Base-by-base conservation (phyloP, 2,113 vertebrate species). In the Chelonoidis abingdonii region DNA sequence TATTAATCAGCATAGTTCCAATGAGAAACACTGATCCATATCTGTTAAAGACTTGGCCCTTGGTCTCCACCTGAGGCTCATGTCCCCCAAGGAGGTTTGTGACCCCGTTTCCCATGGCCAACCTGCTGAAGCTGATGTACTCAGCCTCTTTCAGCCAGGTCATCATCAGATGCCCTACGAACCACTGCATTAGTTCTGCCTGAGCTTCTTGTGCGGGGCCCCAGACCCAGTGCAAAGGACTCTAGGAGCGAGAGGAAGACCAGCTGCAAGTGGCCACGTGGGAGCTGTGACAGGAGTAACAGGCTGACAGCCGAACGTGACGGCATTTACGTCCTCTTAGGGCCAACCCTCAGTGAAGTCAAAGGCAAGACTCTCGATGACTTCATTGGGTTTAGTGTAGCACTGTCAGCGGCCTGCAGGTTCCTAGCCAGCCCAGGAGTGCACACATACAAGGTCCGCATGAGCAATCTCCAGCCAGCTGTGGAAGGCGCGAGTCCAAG, bases 401-500 rank as follows among this genome's bases (percentile, higher is more conserved):
- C 50, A 29, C 3, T n/a, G 85, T 22, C 1, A 10, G 85, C 78
- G 84, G 72, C 62, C 85, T 44, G 47, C 49, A 57, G 47, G 82
- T 14, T 62, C 72, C n/a, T 83, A 50, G 38, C 75, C 2, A 4
- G 57, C 50, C 62, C 6, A 12, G 56, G 0, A 41, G 89, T 17
- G 44, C 75, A 88, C 56, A 44, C 59, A 75, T 76, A 89, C 78
- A 84, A 93, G 88, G 41, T 72, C 59, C n/a, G 79, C 82, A 16
- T 0, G 3, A 54, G 87, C 35, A 82, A 35, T 52, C 84, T 88
- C 89, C 56, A 31, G 47, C 56, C 87, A 47, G 88, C 47, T 91
- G n/a, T 14, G 0, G 83, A 96, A 97, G 96, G 97, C 95, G 97
- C 86, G 49, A 44, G 10, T 69, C 53, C 62, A 21, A 92, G 90